phyloP scores from a whole-genome alignment of 2,113 vertebrate genomes.

The Cygnus buccinator region DNA sequence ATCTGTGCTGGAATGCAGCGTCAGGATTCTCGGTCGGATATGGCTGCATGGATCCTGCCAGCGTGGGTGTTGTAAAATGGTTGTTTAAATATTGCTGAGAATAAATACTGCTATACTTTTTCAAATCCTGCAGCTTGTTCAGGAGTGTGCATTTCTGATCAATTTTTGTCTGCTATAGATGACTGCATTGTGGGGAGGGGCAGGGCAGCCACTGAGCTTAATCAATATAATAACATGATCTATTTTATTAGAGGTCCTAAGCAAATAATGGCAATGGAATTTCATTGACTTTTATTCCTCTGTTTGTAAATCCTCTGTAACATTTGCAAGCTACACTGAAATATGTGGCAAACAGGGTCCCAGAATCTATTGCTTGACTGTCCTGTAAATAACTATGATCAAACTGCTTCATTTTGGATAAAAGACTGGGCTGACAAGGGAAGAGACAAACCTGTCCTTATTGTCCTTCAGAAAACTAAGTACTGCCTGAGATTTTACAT shows the following conservation, averaged over 20 bases:
- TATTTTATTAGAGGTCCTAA: conserved; percentile 27
- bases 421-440: background rate
- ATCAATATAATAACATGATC: conserved; percentile 37
- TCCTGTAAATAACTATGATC: conserved; percentile 18
- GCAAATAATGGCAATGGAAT: conserved; percentile 25
- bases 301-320: background rate
- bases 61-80: background rate
- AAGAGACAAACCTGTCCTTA: background rate
- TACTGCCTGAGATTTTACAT: background rate
- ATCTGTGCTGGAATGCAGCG: conserved; percentile 39
- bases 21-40: conserved; percentile 42
- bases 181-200: conserved; percentile 66
- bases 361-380: conserved; percentile 13
- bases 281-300: background rate
- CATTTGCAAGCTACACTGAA: background rate
- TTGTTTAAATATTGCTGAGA: background rate
- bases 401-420: conserved; percentile 9
- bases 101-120: background rate
- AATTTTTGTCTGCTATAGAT: conserved; percentile 9
- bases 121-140: background rate
- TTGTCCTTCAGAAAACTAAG: background rate
- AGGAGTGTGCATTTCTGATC: conserved; percentile 1
- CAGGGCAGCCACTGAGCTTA: background rate
- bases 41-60: background rate
- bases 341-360: background rate